Base-by-base conservation (phyloP, 2,797 vertebrate species). In the Sternarchorhynchus goeldii region DNA sequence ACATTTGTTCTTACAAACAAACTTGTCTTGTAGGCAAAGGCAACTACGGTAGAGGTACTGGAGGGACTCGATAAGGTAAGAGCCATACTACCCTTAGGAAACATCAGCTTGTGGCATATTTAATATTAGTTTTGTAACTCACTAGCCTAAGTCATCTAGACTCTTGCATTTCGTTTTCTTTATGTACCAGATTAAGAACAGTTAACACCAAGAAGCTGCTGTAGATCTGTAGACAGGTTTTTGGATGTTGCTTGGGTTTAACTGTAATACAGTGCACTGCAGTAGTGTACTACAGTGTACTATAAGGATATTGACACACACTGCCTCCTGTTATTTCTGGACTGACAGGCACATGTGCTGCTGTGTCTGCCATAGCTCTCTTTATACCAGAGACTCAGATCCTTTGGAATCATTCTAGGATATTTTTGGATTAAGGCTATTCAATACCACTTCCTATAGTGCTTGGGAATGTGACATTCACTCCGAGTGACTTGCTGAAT, bases 11-110 rank as follows among this genome's bases (percentile, higher is more conserved):
- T 50, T 68, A 60, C 66, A 21, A 5, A 16, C 17, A 29, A 4
- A 63, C 53, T 65, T 86, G 25, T 71, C 36, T 84, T 85, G 82
- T 93, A 99, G 97, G 87, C 94, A 82, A 99, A 98, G 86, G 94
- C 94, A 82, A 96, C 97, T 78, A 99, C 97, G 75, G 93, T 99
- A 85, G 96, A 98, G 85, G 87, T 98, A 82, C 89, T 99, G 91
- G 97, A 99, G 92, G 95, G 93, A 90, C 93, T 99, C 84, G 96
- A 99, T 89, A 99, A 99, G 96, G 98, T 99, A 95, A 75, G 39
- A 58, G 55, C 14, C 34, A 29, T 25, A 20, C 50, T 57, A 4
- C 20, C 5, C 29, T 17, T 7, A 6, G 60, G 0, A 17, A 20
- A 2, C 31, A 74, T 21, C 5, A 20, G 4, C 21, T 71, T 67